Evolutionary conservation across 2,888 invertebrate genomes (phyloP), one percentile per base, ranked within the genome.

Genomic region (Lasioglossum calceatum): DNA sequence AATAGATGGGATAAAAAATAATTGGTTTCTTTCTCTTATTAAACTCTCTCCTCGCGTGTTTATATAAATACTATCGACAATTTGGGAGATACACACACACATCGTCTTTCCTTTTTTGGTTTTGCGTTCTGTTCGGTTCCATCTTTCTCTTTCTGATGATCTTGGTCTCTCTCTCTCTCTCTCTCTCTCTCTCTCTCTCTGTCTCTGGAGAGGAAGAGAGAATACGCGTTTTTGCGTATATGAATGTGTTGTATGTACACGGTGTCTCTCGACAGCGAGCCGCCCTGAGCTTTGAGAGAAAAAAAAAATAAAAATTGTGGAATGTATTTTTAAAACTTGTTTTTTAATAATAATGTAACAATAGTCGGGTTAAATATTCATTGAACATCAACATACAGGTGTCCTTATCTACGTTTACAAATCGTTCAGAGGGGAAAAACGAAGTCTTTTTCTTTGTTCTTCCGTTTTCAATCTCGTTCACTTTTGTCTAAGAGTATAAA

Each of bases 321-420:
- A 91, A 91, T 91, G 87, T 91, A 91, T 81, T 91, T 89, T 89
- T 84, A 84, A 86, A 91, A 91, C 82, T 89, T 86, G 84, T 70
- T 76, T 76, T 91, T 91, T 91, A 91, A 91, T 91, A 91, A 91
- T 91, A 91, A 88, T 87, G 82, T 91, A 91, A 91, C 90, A 91
- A 89, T 91, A 85, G 84, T 89, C 80, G 88, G 78, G 78, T 89
- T 86, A 87, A 91, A 91, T 91, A 91, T 91, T 87, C 88, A 88
- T 71, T 89, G 89, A 91, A 89, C 83, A 89, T 89, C 88, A 89
- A 91, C 88, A 88, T 91, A 91, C 91, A 91, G 39, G 87, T 82
- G 77, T 86, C 87, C 90, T 91, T 91, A 91, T 86, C 91, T 91
- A 91, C 83, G 91, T 85, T 75, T 91, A 91, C 89, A 91, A 91